A percentile compares a stretch with the other conserved stretches of the same genome.
Evolutionary conservation across 1,140 invertebrate genomes (phyloP).

Genomic region (Macrostomum lignano): DNA sequence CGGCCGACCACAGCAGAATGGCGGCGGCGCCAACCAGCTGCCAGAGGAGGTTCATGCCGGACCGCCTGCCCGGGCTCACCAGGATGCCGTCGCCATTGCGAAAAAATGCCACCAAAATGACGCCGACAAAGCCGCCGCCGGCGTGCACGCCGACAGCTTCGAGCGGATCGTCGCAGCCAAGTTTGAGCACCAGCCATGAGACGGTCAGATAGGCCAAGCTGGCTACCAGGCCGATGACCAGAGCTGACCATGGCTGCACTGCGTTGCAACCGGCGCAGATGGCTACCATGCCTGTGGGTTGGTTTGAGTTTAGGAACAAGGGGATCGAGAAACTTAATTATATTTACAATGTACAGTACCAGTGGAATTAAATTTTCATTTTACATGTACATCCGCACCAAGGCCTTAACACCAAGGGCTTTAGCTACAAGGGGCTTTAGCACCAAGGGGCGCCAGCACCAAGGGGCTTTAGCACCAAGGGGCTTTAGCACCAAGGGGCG

Average conservation of each 20-base stretch:
- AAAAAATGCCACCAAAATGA: not conserved
- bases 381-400: too few species aligned
- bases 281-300: too few species aligned
- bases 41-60: constrained; percentile 15
- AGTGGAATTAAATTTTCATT: too few species aligned
- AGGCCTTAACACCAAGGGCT: too few species aligned
- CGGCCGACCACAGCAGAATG: constrained; percentile 24
- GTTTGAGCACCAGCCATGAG: constrained; percentile 16
- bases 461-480: too few species aligned
- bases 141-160: constrained; percentile 31
- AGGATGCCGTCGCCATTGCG: constrained; percentile 13
- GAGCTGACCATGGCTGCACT: constrained; percentile 25
- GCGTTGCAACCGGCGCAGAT: too few species aligned
- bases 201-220: constrained; percentile 24
- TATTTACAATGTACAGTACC: too few species aligned
- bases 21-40: constrained; percentile 24
- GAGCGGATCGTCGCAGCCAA: constrained; percentile 34
- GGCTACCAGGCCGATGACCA: constrained; percentile 24
- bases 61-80: constrained; percentile 10
- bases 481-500: too few species aligned
- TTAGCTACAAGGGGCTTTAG: too few species aligned
- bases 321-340: too few species aligned
- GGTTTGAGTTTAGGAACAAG: too few species aligned
- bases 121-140: not conserved
- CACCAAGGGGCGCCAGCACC: too few species aligned